A percentile compares a stretch with the other conserved stretches of the same genome.
Evolutionary conservation across 2,113 vertebrate species (phyloP).

Genomic region (Triplophysa dalaica): DNA sequence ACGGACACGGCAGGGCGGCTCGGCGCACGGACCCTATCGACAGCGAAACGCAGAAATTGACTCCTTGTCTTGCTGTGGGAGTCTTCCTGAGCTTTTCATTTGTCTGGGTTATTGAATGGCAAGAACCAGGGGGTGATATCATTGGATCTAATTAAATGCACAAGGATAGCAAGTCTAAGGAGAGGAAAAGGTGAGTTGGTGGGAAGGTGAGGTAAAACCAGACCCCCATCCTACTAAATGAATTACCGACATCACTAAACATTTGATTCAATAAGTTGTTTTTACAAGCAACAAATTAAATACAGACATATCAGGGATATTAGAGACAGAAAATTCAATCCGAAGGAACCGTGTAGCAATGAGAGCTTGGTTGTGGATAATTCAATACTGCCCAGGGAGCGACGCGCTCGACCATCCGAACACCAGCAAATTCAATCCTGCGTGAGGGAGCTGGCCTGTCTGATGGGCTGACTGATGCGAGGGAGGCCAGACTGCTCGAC

Average conservation of each 20-base stretch:
- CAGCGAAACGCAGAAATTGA: constrained; percentile 33
- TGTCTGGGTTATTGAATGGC: constrained; percentile 59
- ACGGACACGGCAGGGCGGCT: constrained; percentile 41
- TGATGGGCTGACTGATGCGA: constrained; percentile 51
- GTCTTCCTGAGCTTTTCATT: constrained; percentile 60
- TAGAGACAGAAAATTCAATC: constrained; percentile 60
- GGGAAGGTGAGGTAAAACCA: constrained; percentile 24
- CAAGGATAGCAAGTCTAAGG: constrained; percentile 27
- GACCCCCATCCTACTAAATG: constrained; percentile 54
- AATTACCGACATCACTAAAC: constrained; percentile 67
- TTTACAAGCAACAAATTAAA: constrained; percentile 67
- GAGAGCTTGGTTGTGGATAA: constrained; percentile 49
- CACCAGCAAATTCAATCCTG: constrained; percentile 62
- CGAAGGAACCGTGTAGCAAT: constrained; percentile 43
- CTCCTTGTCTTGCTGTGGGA: constrained; percentile 54
- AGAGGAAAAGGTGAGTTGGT: constrained; percentile 15
- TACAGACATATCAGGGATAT: constrained; percentile 62
- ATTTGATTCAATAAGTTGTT: constrained; percentile 69
- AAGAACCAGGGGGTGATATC: constrained; percentile 56
- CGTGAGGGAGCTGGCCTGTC: constrained; percentile 46
- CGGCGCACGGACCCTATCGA: constrained; percentile 39
- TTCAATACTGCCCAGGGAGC: constrained; percentile 56
- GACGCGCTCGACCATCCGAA: constrained; percentile 27
- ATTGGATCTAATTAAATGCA: constrained; percentile 63
- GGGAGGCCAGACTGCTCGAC: constrained; percentile 33